A percentile compares a stretch with the other conserved stretches of the same genome.
These are phyloP conservation scores for Drosophila sproati DNA, from an alignment of 1,140 invertebrate genomes.

Conservation along the genomic window DNA sequence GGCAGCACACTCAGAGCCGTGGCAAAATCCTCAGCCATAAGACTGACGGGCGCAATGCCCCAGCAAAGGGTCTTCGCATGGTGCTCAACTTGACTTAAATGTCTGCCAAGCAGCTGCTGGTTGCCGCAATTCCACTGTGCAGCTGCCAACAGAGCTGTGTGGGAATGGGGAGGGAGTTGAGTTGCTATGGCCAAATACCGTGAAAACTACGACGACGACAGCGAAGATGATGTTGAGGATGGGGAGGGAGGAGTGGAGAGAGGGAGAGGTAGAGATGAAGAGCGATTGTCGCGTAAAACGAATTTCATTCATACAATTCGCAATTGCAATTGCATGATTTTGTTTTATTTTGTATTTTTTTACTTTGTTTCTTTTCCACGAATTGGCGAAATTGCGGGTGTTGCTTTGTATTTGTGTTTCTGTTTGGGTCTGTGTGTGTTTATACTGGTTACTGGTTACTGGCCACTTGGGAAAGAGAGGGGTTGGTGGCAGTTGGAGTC, in stretches of 20 bases:
- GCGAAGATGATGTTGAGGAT: background rate
- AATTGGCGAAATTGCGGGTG: slow-evolving; percentile 82
- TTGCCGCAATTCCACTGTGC: background rate
- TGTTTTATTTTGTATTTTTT: slow-evolving; percentile 24
- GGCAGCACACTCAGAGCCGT: slow-evolving; percentile 57
- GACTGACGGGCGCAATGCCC: slow-evolving; percentile 66
- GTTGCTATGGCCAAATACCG: slow-evolving; percentile 16
- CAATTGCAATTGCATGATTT: slow-evolving; percentile 29
- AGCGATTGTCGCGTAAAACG: slow-evolving; percentile 63
- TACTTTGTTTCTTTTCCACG: slow-evolving; percentile 61
- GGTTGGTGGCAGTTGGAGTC: slow-evolving; percentile 1
- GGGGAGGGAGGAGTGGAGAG: background rate
- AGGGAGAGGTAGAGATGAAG: background rate
- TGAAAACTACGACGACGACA: slow-evolving; percentile 43
- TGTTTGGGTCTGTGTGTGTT: slow-evolving; percentile 16
- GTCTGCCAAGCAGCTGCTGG: background rate
- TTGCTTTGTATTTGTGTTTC: slow-evolving; percentile 38
- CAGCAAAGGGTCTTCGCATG: slow-evolving; percentile 39
- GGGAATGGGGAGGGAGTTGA: too few species aligned
- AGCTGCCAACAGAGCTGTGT: slow-evolving; percentile 20
- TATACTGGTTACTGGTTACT: slow-evolving; percentile 29
- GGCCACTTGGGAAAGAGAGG: slow-evolving; percentile 14
- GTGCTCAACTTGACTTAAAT: background rate
- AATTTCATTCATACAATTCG: slow-evolving; percentile 76
- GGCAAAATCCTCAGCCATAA: slow-evolving; percentile 64